Evolutionary conservation across 2,888 invertebrate genomes (phyloP), one percentile per base, ranked within the genome.

Genomic region (Himalopsyche japonica): DNA sequence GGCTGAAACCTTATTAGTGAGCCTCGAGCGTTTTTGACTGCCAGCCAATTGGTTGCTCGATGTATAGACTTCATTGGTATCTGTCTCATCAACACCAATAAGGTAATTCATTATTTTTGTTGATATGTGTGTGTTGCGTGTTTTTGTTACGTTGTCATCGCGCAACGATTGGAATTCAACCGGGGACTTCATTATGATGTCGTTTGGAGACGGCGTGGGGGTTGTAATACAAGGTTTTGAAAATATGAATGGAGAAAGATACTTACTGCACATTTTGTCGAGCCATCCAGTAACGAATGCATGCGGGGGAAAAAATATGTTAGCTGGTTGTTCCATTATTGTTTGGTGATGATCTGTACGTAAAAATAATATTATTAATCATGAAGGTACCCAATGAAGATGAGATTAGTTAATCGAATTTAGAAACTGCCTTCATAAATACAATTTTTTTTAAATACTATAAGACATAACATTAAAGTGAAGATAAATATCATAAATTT

Each of bases 141-240:
- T 70, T 85, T 85, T 84, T 3, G 48, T 70, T 12, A 30, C 37
- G 37, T 76, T 76, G 6, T 87, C 82, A 80, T 88, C 86, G 87
- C 86, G 83, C 37, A 79, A 82, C 70, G 78, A 80, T 34, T 70
- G 78, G 47, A 64, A 81, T 79, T 86, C 86, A 48, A 32, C 88
- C 0, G 92, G 92, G 18, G 93, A 92, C 3, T 90, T 88, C 92
- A 93, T 93, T 64, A 89, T 90, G 77, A 92, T 89, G 89, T 93
- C 93, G 88, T 93, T 92, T 0, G 92, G 92, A 0, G 92, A 92
- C n/a, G 83, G 84, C 24, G 86, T 81, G 3, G 8, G 89, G 88
- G 84, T 88, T n/a, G 90, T 81, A 10, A 82, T 34, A 81, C 78
- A 43, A 48, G 87, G 83, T 84, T 88, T 83, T 80, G 86, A 84